Percentiles rank a stretch among this genome's conserved stretches.
These are phyloP conservation scores for Drosophila obscura DNA, from an alignment of 1,140 invertebrate species.

Conservation along the genomic window DNA sequence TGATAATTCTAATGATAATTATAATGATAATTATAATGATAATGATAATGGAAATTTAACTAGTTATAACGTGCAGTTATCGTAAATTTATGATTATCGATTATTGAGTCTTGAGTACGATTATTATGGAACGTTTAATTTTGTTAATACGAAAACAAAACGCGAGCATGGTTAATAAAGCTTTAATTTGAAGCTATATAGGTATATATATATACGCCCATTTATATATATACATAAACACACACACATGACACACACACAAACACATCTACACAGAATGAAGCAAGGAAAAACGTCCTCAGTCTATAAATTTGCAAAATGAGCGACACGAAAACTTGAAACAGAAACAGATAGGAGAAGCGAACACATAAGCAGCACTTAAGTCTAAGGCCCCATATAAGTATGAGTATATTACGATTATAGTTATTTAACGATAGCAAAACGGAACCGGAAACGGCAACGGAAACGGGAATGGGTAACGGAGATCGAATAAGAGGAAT, in stretches of 20 bases:
- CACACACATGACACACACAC: constrained; percentile 26
- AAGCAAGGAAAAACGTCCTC: constrained; percentile 62
- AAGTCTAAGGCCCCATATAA: constrained; percentile 59
- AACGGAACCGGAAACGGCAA: constrained; percentile 38
- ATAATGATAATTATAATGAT: constrained; percentile 25
- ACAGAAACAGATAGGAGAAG: constrained; percentile 11
- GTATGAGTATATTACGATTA: constrained; percentile 51
- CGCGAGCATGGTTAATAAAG: constrained; percentile 84
- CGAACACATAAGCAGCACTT: constrained; percentile 48
- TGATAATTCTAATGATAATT: constrained; percentile 19
- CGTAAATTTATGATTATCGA: constrained; percentile 66
- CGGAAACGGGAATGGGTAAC: constrained; percentile 4
- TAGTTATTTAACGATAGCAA: constrained; percentile 66
- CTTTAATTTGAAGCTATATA: constrained; percentile 84
- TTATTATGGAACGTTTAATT: constrained; percentile 79
- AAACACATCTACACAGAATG: constrained; percentile 39
- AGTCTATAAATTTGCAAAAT: constrained; percentile 81
- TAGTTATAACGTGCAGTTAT: constrained; percentile 64
- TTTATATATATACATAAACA: constrained; percentile 43
- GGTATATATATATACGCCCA: constrained; percentile 63
- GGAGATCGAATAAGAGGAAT: constrained; percentile 10
- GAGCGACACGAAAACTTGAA: constrained; percentile 61
- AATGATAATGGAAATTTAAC: constrained; percentile 59
- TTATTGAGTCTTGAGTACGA: constrained; percentile 62
- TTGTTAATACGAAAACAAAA: constrained; percentile 80